A percentile compares a stretch with the other conserved stretches of the same genome.
Conservation (phyloP, 2,888 invertebrate species). For the Drosophila prostipennis region DNA sequence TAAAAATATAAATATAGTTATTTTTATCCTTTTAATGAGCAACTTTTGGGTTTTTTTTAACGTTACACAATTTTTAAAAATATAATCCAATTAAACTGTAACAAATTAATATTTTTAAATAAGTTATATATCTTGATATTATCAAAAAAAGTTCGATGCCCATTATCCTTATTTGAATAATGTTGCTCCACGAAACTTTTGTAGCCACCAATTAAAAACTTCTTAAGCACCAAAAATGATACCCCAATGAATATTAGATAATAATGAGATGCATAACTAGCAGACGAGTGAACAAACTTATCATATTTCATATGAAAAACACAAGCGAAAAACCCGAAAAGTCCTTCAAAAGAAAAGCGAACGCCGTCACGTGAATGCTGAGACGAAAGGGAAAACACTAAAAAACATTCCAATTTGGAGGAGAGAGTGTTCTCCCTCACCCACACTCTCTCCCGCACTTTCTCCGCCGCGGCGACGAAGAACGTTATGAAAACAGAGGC, state of each 20-base stretch:
- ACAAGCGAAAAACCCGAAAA: conserved; percentile 24
- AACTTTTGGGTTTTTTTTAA: no score
- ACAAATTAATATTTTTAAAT: no score
- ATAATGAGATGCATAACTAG: conserved; percentile 1
- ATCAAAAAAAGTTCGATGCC: no score
- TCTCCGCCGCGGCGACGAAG: conserved; percentile 55
- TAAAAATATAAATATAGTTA: no score
- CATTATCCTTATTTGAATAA: no score
- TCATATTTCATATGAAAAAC: conserved; percentile 46
- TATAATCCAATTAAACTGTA: no score
- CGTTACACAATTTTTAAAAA: no score
- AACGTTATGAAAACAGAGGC: conserved; percentile 74
- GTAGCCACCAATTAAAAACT: conserved; percentile 1
- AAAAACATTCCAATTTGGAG: conserved; percentile 28
- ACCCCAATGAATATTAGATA: neutral
- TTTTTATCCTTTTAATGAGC: no score
- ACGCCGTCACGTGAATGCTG: conserved; percentile 65
- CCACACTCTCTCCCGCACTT: neutral
- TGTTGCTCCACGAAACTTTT: no score
- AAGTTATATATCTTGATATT: no score
- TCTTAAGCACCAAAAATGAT: neutral
- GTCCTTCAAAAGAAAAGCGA: conserved; percentile 42
- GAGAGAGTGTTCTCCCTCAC: conserved; percentile 15
- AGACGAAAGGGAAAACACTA: conserved; percentile 46
- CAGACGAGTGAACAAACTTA: conserved; percentile 44